Evolutionary conservation across 2,888 invertebrate species (phyloP).

Genomic region (Andrena flavipes): DNA sequence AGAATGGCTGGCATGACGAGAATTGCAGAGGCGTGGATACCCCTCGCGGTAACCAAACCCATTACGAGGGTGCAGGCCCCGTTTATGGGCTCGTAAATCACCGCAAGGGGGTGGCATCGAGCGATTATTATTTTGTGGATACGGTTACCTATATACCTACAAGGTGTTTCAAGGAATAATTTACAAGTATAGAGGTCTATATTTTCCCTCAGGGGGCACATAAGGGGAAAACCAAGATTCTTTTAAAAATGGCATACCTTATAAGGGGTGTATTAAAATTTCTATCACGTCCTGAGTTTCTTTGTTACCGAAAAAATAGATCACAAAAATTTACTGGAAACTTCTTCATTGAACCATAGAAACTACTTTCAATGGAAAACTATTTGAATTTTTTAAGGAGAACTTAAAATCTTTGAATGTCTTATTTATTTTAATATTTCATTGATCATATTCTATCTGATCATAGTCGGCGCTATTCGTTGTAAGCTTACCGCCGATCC

Average conservation of each 20-base stretch:
- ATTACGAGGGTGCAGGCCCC: slow-evolving; percentile 72
- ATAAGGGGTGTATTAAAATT: too few relatives aligned
- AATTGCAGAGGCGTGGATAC: slow-evolving; percentile 61
- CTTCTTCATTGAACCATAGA: background rate
- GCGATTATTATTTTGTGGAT: slow-evolving; percentile 68
- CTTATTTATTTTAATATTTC: too few relatives aligned
- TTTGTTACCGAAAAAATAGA: too few relatives aligned
- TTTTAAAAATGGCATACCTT: background rate
- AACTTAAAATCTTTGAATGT: too few relatives aligned
- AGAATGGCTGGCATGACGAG: slow-evolving; percentile 60
- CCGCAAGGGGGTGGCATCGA: slow-evolving; percentile 49
- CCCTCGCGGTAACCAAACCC: slow-evolving; percentile 60
- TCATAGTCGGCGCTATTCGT: too few relatives aligned
- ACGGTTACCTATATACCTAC: slow-evolving; percentile 34
- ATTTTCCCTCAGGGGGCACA: background rate
- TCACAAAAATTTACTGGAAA: too few relatives aligned
- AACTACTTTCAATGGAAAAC: too few relatives aligned
- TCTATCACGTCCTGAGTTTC: too few relatives aligned
- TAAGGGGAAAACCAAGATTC: slow-evolving; percentile 2
- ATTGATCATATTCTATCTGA: too few relatives aligned
- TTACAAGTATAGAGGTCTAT: slow-evolving; percentile 11
- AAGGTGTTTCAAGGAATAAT: slow-evolving; percentile 38
- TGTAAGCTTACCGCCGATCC: too few relatives aligned
- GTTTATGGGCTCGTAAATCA: slow-evolving; percentile 80
- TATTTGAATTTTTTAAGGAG: too few relatives aligned